phyloP scores from a whole-genome alignment of 2,888 invertebrate genomes.

The Drosophila pegasa region DNA sequence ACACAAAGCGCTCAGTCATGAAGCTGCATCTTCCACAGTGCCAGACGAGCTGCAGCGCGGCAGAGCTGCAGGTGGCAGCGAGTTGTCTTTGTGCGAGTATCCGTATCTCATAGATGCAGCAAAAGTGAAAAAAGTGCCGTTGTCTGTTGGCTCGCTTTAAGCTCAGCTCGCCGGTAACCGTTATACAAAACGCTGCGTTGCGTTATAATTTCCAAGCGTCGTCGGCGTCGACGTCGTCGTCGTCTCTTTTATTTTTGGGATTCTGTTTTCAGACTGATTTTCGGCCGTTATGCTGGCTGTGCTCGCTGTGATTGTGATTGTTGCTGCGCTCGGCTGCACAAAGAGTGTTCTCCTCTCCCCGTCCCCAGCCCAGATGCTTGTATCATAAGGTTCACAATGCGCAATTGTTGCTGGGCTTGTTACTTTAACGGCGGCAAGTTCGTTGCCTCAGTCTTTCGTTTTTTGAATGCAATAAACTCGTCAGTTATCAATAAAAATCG shows the following conservation, averaged over 20 bases:
- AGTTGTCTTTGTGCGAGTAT: constrained; percentile 34
- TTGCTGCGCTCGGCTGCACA: constrained; percentile 60
- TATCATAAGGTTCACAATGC: constrained; percentile 55
- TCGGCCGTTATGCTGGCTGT: constrained; percentile 65
- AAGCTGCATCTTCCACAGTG: constrained; percentile 50
- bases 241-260: constrained; percentile 54
- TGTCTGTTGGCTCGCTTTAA: constrained; percentile 51
- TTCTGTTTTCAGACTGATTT: constrained; percentile 58
- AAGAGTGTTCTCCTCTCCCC: constrained; percentile 41
- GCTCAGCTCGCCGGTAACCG: constrained; percentile 64
- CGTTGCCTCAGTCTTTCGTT: constrained; percentile 61
- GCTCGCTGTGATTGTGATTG: constrained; percentile 35
- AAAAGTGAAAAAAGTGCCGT: constrained; percentile 78
- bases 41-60: constrained; percentile 19
- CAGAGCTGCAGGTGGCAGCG: constrained; percentile 64
- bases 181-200: constrained; percentile 73
- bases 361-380: constrained; percentile 28
- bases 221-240: constrained; percentile 47
- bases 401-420: constrained; percentile 48
- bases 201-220: constrained; percentile 61
- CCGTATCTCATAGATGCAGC: constrained; percentile 61
- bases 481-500: constrained; percentile 61
- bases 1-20: constrained; percentile 62
- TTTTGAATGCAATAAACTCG: constrained; percentile 59
- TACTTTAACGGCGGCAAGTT: constrained; percentile 56